Evolutionary conservation across 2,113 vertebrate genomes (phyloP).

Genomic region (Phrynocephalus versicolor): DNA sequence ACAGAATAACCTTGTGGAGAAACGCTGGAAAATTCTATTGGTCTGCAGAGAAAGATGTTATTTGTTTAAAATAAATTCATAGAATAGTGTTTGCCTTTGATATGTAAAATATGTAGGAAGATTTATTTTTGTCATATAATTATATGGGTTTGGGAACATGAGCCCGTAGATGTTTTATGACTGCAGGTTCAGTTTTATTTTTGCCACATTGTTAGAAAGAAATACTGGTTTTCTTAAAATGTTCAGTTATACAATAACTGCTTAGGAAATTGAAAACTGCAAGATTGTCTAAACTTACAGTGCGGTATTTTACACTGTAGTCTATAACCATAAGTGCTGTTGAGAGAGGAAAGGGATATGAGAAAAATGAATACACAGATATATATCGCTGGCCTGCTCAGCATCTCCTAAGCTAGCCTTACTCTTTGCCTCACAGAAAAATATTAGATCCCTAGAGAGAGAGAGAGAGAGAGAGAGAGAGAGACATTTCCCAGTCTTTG

Average conservation of each 20-base stretch:
- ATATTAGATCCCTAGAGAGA: no score
- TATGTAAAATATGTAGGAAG: slow-evolving; percentile 11
- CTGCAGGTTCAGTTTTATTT: slow-evolving; percentile 13
- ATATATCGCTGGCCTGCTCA: no score
- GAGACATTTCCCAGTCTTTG: background rate
- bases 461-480: no score
- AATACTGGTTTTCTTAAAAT: slow-evolving; percentile 29
- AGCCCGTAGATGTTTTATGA: background rate
- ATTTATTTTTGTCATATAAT: slow-evolving; percentile 21
- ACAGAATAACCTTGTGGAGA: slow-evolving; percentile 29
- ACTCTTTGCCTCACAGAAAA: no score
- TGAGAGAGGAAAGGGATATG: background rate
- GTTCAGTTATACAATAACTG: slow-evolving; percentile 25
- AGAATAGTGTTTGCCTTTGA: background rate
- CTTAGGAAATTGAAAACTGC: background rate
- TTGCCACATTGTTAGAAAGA: slow-evolving; percentile 14
- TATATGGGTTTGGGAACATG: background rate
- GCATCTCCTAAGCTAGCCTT: no score
- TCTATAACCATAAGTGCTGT: slow-evolving; percentile 13
- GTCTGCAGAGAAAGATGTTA: background rate
- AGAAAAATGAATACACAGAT: background rate
- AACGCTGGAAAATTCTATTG: slow-evolving; percentile 5
- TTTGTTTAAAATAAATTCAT: slow-evolving; percentile 36
- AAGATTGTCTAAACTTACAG: slow-evolving; percentile 14
- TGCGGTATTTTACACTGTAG: slow-evolving; percentile 2